These are phyloP conservation scores for Myotis vivesi DNA, from an alignment of 2,797 vertebrate species.

Conservation along the genomic window DNA sequence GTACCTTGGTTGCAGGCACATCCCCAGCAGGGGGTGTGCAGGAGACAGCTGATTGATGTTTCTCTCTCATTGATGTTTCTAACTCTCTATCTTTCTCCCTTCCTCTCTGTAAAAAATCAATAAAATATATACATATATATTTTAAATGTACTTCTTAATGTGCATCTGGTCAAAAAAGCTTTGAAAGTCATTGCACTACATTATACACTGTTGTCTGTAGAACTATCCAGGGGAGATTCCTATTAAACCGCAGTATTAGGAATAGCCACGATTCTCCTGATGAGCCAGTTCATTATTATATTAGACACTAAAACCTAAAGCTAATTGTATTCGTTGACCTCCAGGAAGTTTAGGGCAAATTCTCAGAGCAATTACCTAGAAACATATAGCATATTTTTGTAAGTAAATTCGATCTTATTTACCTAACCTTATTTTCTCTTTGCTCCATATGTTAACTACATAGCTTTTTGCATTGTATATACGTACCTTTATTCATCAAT, in stretches of 20 bases:
- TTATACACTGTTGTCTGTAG: too few relatives aligned
- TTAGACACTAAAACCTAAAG: not conserved
- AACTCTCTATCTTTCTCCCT: too few relatives aligned
- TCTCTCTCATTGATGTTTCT: too few relatives aligned
- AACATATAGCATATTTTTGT: not conserved
- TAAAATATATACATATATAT: too few relatives aligned
- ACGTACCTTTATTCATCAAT: not conserved
- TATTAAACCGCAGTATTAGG: not conserved
- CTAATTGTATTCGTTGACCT: not conserved
- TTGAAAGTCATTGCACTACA: fast-evolving
- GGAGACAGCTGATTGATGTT: too few relatives aligned
- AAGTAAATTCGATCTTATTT: not conserved
- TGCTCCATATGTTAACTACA: not conserved
- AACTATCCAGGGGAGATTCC: not conserved
- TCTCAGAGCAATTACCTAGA: not conserved
- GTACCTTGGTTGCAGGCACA: too few relatives aligned
- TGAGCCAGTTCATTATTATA: not conserved
- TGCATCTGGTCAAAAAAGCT: not conserved
- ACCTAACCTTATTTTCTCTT: not conserved
- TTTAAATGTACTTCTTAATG: not conserved
- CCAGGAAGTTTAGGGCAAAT: not conserved
- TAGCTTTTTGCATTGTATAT: not conserved
- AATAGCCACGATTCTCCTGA: not conserved
- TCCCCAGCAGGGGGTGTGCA: too few relatives aligned
- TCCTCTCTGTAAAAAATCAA: too few relatives aligned